phyloP scores from a whole-genome alignment of 2,797 vertebrate genomes.

The Hydrophis major region DNA sequence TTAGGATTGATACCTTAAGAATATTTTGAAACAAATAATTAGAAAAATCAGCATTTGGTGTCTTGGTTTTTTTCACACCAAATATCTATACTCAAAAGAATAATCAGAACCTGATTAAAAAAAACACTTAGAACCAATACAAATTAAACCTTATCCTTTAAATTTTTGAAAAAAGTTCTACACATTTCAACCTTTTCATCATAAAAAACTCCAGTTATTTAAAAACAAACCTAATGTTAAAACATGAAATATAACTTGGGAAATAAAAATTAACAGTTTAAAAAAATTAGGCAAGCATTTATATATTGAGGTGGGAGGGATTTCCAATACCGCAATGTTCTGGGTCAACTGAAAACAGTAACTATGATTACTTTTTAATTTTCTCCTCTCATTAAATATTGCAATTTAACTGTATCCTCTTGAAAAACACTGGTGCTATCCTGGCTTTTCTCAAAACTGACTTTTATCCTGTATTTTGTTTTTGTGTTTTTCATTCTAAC shows the following conservation, averaged over 20 bases:
- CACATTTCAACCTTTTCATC: not conserved
- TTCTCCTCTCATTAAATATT: not conserved
- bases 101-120: not conserved
- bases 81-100: not conserved
- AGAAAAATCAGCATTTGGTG: not conserved
- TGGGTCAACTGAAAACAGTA: not conserved
- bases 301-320: not conserved
- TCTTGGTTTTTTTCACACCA: not conserved
- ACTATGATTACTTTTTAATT: not conserved
- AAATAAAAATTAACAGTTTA: not conserved
- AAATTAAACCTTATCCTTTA: not conserved
- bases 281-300: not conserved
- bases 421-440: not conserved
- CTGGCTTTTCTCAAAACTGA: not conserved
- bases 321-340: not conserved
- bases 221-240: not conserved
- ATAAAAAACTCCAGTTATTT: not conserved
- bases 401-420: not conserved
- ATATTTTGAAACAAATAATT: not conserved
- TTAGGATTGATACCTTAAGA: not conserved
- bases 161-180: not conserved
- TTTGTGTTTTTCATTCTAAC: not conserved
- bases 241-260: not conserved
- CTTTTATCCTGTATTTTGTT: not conserved
- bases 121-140: not conserved